These are phyloP conservation scores for Mastacembelus armatus DNA, from an alignment of 2,797 vertebrate genomes.

Conservation along the genomic window DNA sequence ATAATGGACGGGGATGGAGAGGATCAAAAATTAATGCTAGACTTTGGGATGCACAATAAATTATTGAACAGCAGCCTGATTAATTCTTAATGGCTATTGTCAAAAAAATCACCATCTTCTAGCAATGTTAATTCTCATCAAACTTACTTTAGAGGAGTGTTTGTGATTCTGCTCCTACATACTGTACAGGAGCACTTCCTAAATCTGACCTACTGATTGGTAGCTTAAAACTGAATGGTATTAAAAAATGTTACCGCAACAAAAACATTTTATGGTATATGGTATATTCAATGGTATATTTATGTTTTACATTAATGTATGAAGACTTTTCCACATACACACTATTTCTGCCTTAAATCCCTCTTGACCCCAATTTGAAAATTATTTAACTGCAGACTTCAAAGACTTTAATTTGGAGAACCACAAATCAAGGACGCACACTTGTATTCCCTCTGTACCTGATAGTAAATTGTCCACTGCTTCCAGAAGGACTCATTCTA, in stretches of 20 bases:
- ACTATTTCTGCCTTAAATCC: no score
- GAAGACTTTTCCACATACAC: no score
- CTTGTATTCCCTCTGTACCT: neutral
- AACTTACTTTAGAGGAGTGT: constrained; percentile 62
- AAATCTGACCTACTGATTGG: constrained; percentile 2
- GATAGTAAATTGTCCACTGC: constrained; percentile 15
- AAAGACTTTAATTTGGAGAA: constrained; percentile 34
- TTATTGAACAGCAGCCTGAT: constrained; percentile 81
- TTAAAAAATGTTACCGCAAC: neutral
- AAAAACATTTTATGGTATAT: no score
- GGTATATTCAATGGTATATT: neutral
- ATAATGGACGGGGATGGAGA: constrained; percentile 78
- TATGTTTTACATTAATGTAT: neutral
- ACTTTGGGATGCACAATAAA: constrained; percentile 83
- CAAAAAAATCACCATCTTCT: constrained; percentile 83
- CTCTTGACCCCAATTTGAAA: neutral
- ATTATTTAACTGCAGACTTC: neutral
- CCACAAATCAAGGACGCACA: constrained; percentile 25
- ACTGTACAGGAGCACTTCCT: neutral
- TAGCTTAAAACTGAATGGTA: neutral
- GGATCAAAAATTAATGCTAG: constrained; percentile 85
- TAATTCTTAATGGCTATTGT: constrained; percentile 86
- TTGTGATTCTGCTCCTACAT: constrained; percentile 29
- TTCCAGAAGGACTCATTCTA: constrained; percentile 5
- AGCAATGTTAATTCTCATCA: constrained; percentile 78